Evolutionary conservation across 2,888 invertebrate species (phyloP), one percentile per base, ranked within the genome.

Genomic region (Cyclophora punctaria): DNA sequence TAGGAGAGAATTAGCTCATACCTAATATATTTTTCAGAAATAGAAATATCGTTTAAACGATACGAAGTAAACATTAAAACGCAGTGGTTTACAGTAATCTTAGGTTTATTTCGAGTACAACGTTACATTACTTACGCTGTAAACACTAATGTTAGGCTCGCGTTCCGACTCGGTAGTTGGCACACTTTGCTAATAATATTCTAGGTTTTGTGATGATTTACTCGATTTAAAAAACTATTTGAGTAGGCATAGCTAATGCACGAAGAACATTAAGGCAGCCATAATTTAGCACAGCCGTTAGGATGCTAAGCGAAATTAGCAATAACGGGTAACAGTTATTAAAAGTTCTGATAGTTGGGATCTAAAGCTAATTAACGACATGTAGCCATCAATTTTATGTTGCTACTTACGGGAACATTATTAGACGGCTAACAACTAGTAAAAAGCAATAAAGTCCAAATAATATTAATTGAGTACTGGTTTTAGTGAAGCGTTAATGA

Each of bases 201-300:
- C 47, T 50, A 44, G 50, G 7, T 42, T 51, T 49, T 41, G 20
- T 6, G 46, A 44, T 48, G 41, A 45, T 49, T 46, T 41, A 43
- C 44, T 5, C 37, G 5, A 37, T 37, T 37, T 37, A 45, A 48
- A 48, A 51, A 37, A 43, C 35, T 34, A 44, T 40, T 48, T 51
- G 46, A 45, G 49, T 50, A 47, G 47, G 40, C 51, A 48, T 50
- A 49, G 54, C 51, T 49, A 56, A 54, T 44, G 50, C 42, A 44
- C 43, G 50, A 45, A 48, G 41, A 51, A 51, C 43, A 50, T 57
- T 50, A 55, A 40, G 49, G 47, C 55, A 50, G 47, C 51, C 49
- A 47, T 51, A 51, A 67, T 60, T 63, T 60, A 59, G 59, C 55
- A 56, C 59, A 56, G 53, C 59, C 58, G 59, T 62, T 59, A 59